A percentile compares a stretch with the other conserved stretches of the same genome.
Evolutionary conservation across 2,113 vertebrate genomes (phyloP).

Genomic region (Cyanoramphus novaezelandiae): DNA sequence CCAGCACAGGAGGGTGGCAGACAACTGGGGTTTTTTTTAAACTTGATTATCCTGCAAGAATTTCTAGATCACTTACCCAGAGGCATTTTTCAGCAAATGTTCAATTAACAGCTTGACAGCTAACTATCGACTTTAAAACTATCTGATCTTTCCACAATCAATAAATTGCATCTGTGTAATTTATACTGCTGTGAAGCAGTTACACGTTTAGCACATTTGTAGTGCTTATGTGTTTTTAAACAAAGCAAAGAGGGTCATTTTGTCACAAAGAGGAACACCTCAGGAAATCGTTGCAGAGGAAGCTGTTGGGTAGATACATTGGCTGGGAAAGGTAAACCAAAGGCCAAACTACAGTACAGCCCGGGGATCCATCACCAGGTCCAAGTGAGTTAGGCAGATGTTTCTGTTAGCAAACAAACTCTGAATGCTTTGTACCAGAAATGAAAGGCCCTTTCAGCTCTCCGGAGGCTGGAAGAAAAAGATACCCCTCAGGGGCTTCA

Average conservation of each 20-base stretch:
- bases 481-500: neutral
- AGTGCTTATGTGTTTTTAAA: neutral
- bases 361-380: neutral
- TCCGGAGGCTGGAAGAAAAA: neutral
- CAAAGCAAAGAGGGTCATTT: neutral
- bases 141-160: neutral
- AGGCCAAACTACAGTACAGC: neutral
- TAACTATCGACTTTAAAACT: neutral
- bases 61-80: neutral
- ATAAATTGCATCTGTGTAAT: neutral
- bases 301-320: neutral
- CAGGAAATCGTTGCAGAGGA: neutral
- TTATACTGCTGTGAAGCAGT: neutral
- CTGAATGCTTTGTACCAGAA: neutral
- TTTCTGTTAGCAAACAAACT: neutral
- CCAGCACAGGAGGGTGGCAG: neutral
- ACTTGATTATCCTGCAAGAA: neutral
- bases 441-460: neutral
- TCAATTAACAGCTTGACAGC: conserved; percentile 19
- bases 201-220: neutral
- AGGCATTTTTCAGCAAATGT: conserved; percentile 1
- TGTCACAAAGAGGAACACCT: neutral
- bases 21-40: neutral
- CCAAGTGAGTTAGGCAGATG: neutral
- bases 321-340: neutral